These are phyloP conservation scores for Montipora capricornis DNA, from an alignment of 64 coral and sea anemone species.

Conservation along the genomic window DNA sequence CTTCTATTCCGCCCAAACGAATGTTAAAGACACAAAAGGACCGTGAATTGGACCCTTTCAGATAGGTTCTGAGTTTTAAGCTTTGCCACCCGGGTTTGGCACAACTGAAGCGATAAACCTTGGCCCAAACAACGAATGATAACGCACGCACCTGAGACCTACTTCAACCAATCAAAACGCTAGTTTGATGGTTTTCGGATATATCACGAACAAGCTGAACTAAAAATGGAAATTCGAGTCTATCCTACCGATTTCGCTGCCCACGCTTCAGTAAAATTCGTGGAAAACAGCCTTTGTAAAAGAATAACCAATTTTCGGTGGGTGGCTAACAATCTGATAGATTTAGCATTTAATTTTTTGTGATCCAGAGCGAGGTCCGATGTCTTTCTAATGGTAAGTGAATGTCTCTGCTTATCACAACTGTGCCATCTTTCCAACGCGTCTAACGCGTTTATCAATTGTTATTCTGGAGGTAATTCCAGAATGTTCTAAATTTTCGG, in stretches of 20 bases:
- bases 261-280: not conserved
- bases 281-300: not conserved
- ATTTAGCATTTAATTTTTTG: not conserved
- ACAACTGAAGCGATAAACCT: not conserved
- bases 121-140: not conserved
- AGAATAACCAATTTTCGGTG: not conserved
- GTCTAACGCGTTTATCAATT: not conserved
- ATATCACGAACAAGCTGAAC: not conserved
- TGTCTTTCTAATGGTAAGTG: not conserved
- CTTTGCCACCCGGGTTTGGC: not conserved
- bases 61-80: not conserved
- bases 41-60: not conserved
- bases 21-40: not conserved
- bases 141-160: no score
- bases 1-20: not conserved
- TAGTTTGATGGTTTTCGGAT: not conserved
- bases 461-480: no score
- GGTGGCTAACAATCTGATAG: not conserved
- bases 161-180: slow-evolving; percentile 5
- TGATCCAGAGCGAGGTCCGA: not conserved
- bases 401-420: no score
- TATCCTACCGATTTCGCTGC: not conserved
- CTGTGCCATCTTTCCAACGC: not conserved
- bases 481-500: not conserved
- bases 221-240: slow-evolving; percentile 18